Percentiles rank a stretch among this genome's conserved stretches.
Evolutionary conservation across 2,797 vertebrate genomes (phyloP).

Genomic region (Chiroxiphia lanceolata): DNA sequence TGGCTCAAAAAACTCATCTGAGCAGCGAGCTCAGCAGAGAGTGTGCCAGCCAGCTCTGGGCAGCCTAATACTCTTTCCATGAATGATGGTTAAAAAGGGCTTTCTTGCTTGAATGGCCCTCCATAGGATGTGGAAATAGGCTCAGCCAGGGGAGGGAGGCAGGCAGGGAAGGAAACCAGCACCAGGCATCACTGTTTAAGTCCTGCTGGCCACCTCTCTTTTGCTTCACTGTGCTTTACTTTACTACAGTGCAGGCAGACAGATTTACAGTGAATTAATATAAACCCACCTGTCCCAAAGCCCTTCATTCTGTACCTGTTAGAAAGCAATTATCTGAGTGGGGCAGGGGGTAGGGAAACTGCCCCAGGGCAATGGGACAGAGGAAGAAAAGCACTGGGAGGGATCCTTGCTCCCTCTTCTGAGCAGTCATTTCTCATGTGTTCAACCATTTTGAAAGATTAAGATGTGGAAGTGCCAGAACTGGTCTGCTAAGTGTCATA

Average conservation of each 20-base stretch:
- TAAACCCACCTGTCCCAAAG: conserved; percentile 15
- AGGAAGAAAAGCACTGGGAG: background rate
- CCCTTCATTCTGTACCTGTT: background rate
- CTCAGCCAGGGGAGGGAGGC: background rate
- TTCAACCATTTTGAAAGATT: conserved; percentile 17
- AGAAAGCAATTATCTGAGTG: background rate
- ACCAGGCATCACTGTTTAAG: background rate
- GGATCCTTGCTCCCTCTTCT: background rate
- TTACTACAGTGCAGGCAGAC: background rate
- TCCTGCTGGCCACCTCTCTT: conserved; percentile 24
- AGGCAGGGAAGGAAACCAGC: background rate
- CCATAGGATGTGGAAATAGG: background rate
- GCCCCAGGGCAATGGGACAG: background rate
- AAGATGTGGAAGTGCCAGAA: background rate
- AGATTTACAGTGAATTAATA: conserved; percentile 19
- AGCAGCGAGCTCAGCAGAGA: conserved; percentile 54
- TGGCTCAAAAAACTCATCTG: conserved; percentile 68
- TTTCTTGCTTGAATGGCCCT: conserved; percentile 66
- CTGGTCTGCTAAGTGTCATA: background rate
- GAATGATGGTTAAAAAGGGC: conserved; percentile 55
- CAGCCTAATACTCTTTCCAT: conserved; percentile 61
- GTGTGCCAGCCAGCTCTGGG: conserved; percentile 37
- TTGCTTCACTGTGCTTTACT: background rate
- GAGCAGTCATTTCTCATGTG: background rate
- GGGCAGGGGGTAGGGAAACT: background rate